Evolutionary conservation across 2,797 vertebrate species (phyloP).

Genomic region (Holocentrus rufus): DNA sequence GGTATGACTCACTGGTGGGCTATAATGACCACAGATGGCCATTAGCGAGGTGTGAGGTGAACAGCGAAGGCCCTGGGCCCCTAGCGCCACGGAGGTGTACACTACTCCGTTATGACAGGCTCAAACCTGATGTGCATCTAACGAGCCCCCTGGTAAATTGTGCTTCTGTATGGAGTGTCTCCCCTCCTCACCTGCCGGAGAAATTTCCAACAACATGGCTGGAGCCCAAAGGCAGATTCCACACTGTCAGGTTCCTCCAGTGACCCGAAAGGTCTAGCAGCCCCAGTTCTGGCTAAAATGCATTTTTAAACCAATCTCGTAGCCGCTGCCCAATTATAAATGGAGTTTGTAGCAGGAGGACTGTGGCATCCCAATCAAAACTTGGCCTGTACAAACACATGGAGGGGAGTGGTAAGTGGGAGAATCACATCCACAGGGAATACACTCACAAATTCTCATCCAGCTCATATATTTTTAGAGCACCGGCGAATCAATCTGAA

Average conservation of each 20-base stretch:
- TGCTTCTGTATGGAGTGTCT: constrained; percentile 38
- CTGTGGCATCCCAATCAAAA: constrained; percentile 12
- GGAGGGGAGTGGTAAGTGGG: not conserved
- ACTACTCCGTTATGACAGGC: constrained; percentile 73
- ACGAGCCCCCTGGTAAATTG: constrained; percentile 76
- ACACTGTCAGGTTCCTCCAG: constrained; percentile 30
- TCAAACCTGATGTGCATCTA: constrained; percentile 75
- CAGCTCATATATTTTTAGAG: not conserved
- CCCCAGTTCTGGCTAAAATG: not conserved
- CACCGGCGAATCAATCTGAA: not conserved
- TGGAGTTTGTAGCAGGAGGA: constrained; percentile 5
- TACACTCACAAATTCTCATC: not conserved
- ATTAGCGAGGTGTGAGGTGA: constrained; percentile 78
- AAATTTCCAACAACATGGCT: constrained; percentile 20
- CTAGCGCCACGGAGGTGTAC: constrained; percentile 63
- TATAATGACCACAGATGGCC: constrained; percentile 78
- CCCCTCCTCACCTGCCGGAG: constrained; percentile 46
- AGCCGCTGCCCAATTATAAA: constrained; percentile 22
- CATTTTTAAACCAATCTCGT: constrained; percentile 13
- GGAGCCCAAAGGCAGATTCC: constrained; percentile 20
- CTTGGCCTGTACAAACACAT: not conserved
- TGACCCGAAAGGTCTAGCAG: constrained; percentile 13
- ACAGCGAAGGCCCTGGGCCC: constrained; percentile 60
- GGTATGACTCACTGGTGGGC: constrained; percentile 76
- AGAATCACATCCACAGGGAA: constrained; percentile 7